A percentile compares a stretch with the other conserved stretches of the same genome.
These are phyloP conservation scores for Ectemnius cavifrons DNA, from an alignment of 2,888 invertebrate genomes.

Conservation along the genomic window DNA sequence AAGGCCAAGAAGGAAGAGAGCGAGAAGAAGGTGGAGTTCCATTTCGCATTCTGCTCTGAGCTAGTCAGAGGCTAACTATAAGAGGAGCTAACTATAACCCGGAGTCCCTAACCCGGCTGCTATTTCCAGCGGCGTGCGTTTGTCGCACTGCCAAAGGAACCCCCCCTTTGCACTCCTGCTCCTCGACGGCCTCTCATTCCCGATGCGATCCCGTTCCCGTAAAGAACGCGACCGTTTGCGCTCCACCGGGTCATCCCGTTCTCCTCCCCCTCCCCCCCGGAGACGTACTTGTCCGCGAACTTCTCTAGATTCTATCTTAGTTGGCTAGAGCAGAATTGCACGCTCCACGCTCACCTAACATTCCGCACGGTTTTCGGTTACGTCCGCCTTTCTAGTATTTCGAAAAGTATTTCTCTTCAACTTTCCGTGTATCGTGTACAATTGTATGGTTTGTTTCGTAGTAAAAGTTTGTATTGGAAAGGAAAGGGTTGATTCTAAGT, in stretches of 20 bases:
- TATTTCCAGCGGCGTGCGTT: constrained; percentile 61
- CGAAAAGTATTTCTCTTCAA: too few relatives aligned
- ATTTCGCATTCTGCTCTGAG: constrained; percentile 69
- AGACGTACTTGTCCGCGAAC: too few relatives aligned
- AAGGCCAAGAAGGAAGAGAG: constrained; percentile 9
- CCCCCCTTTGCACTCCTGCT: constrained; percentile 21
- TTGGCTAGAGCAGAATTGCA: too few relatives aligned
- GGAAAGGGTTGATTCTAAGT: too few relatives aligned
- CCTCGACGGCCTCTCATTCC: constrained; percentile 12
- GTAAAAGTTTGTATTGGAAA: too few relatives aligned
- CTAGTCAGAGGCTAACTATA: constrained; percentile 74
- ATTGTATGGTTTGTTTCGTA: too few relatives aligned
- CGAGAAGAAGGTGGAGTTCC: constrained; percentile 38
- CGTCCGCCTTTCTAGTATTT: too few relatives aligned
- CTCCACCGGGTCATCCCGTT: constrained; percentile 1
- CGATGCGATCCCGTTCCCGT: constrained; percentile 19
- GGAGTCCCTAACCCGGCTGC: constrained; percentile 61
- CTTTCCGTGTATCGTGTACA: too few relatives aligned
- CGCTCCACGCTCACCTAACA: too few relatives aligned
- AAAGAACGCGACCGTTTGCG: constrained; percentile 37
- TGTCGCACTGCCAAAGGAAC: constrained; percentile 65
- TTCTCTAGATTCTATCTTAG: too few relatives aligned
- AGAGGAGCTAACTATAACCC: constrained; percentile 70
- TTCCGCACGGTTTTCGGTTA: too few relatives aligned
- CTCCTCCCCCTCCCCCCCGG: too few relatives aligned